These are phyloP conservation scores for Brassicogethes aeneus DNA, from an alignment of 2,888 invertebrate genomes.

Conservation along the genomic window DNA sequence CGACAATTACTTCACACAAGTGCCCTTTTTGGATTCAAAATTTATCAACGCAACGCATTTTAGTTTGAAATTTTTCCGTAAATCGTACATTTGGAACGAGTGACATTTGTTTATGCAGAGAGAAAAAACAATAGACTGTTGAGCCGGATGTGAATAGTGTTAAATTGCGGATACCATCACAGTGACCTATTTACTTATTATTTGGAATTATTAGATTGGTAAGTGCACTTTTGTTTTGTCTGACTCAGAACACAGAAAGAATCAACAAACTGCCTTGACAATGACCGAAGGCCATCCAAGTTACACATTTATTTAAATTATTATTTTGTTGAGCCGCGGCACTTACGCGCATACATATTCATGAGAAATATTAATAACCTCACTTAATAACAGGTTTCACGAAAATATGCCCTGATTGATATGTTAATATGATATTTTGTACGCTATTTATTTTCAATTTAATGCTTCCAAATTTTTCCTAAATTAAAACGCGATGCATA, in stretches of 20 bases:
- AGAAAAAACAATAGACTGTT: conserved; percentile 24
- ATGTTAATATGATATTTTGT: too few species aligned
- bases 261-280: conserved; percentile 31
- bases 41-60: conserved; percentile 4
- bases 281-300: conserved; percentile 22
- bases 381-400: background rate
- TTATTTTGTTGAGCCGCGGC: background rate
- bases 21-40: conserved; percentile 10
- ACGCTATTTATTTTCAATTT: too few species aligned
- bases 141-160: conserved; percentile 30
- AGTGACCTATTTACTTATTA: conserved; percentile 27
- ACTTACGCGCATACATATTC: background rate
- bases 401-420: too few species aligned
- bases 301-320: background rate
- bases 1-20: conserved; percentile 3
- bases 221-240: conserved; percentile 16
- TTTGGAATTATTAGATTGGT: conserved; percentile 21
- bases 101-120: conserved; percentile 20
- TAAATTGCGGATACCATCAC: conserved; percentile 29
- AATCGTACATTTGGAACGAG: conserved; percentile 18
- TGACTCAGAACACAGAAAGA: conserved; percentile 13
- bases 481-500: too few species aligned
- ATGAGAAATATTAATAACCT: background rate
- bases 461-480: too few species aligned
- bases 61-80: conserved; percentile 10